phyloP scores from a whole-genome alignment of 2,113 vertebrate species.

The Pedionomus torquatus region DNA sequence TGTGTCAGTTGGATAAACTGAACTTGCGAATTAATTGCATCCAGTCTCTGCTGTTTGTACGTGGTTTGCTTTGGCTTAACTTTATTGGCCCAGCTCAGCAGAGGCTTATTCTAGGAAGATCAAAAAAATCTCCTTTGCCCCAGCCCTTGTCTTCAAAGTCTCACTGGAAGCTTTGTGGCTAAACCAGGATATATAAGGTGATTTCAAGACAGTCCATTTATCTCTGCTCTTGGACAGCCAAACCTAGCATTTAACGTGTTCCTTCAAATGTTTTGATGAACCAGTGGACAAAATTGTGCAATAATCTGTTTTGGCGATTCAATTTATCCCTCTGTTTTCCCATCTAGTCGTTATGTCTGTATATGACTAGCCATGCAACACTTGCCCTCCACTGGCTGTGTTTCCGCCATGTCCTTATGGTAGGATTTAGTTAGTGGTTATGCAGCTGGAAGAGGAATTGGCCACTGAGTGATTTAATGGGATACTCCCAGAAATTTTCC shows the following conservation, averaged over 20 bases:
- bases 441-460: background rate
- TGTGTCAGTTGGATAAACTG: background rate
- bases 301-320: background rate
- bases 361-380: background rate
- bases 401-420: background rate
- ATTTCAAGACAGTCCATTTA: background rate
- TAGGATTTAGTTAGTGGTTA: background rate
- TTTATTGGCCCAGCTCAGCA: constrained; percentile 3
- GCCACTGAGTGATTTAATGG: background rate
- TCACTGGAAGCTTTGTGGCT: constrained; percentile 13
- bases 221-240: background rate
- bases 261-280: background rate
- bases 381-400: background rate
- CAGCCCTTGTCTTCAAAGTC: background rate
- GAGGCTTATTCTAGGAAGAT: constrained; percentile 53
- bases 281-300: background rate
- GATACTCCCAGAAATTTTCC: background rate
- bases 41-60: background rate
- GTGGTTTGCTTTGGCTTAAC: constrained; percentile 31
- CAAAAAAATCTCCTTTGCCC: constrained; percentile 47
- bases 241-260: background rate
- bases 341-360: background rate
- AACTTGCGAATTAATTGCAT: background rate
- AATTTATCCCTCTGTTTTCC: background rate
- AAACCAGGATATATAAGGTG: background rate